Base-by-base conservation (phyloP, 2,888 invertebrate genomes). In the Abrostola tripartita region DNA sequence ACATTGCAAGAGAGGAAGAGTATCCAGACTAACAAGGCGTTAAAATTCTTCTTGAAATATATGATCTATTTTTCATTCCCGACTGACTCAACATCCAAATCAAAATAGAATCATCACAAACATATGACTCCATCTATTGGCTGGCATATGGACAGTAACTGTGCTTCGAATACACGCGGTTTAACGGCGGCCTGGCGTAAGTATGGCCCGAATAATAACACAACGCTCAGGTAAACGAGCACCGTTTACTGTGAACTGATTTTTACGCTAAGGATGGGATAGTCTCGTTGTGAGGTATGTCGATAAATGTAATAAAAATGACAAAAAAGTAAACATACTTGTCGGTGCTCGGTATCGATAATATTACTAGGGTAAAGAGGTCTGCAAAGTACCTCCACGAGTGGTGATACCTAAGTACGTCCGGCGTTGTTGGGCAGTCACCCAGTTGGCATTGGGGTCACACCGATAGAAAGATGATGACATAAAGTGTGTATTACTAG, bases 131-230 rank as follows among this genome's bases (percentile, higher is more conserved):
- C 61, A 68, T 67, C 42, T 41, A 55, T 66, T 61, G 37, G n/a
- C 44, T 41, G 64, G 50, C 60, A 51, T 57, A 54, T 52, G 42
- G 44, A 54, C 50, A 53, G 65, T 68, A 58, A 62, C 42, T 12
- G 14, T 36, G 58, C 6, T 42, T 14, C 42, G 35, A 68, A 68
- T 74, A 60, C 37, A 12, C 65, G 44, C 65, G 10, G 58, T 58
- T 72, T 72, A 65, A 74, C 58, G 67, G 73, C 76, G 74, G 84
- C 77, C 86, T 84, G 86, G 86, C 78, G 71, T 75, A 71, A 83
- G 81, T 77, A 80, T 77, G 86, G 83, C 84, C 79, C 81, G 82
- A 83, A 88, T 89, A 88, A 91, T 88, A 92, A 92, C 92, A 91
- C 77, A 38, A 79, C 80, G 62, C 74, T 85, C 85, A 86, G 85